Base-by-base conservation (phyloP, 2,888 invertebrate species). In the Melinopterus prodromus region DNA sequence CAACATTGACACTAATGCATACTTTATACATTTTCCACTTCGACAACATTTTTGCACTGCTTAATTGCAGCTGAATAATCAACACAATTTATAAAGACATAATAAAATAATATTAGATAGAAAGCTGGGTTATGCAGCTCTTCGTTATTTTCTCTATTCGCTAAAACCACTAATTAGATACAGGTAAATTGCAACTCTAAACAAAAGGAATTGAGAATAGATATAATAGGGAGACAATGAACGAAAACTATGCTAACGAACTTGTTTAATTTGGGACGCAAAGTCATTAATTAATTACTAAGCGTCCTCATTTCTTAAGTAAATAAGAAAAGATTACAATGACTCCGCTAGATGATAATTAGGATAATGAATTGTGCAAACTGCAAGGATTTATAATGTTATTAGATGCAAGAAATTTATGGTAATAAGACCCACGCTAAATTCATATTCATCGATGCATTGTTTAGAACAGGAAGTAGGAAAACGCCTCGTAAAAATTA, bases 1-100 rank as follows among this genome's bases (percentile, higher is more conserved):
- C 53, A 53, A 53, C 53, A 53, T 53, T 53, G 53, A 53, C 53
- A 53, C 53, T 53, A 53, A 53, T 53, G 53, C 53, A 53, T 53
- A 53, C 53, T 53, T 53, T 53, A 53, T 53, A 53, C 53, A 53
- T 53, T 53, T 53, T 53, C 53, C 5, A 53, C 53, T 7, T 53
- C 53, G 53, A 53, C 53, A 2, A 53, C 53, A 53, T 53, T 53
- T 53, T 53, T 53, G 53, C 53, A 53, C 53, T 53, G 12, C 53
- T 9, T 53, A 53, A 53, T 53, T 53, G 53, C 53, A 53, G 5
- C 53, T 53, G 1, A 53, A 53, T 53, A 53, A 3, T 53, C 53
- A 53, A 12, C 5, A 53, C 12, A 26, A 26, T 26, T 26, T 26
- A 26, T 26, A 26, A 26, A 26, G 26, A 26, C 26, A 26, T 26